Evolutionary conservation across 2,113 vertebrate species (phyloP).

Genomic region (Percopsis transmontana): DNA sequence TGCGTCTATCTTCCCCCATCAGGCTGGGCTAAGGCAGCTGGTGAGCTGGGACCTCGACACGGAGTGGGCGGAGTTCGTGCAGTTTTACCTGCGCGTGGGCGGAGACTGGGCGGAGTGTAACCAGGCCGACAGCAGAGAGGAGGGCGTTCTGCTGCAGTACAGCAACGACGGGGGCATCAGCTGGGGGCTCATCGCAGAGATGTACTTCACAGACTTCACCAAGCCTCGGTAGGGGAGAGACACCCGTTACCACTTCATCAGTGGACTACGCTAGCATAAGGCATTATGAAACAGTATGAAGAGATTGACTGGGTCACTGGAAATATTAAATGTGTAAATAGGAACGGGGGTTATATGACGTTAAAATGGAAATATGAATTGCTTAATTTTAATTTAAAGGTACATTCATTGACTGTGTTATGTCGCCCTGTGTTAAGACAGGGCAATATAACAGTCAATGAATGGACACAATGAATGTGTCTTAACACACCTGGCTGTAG

Average conservation of each 20-base stretch:
- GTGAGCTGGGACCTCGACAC: constrained; percentile 97
- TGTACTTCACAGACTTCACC: constrained; percentile 99
- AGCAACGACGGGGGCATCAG: constrained; percentile 95
- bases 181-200: constrained; percentile 96
- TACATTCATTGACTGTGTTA: too few relatives aligned
- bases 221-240: constrained; percentile 84
- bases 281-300: too few relatives aligned
- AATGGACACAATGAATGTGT: too few relatives aligned
- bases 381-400: too few relatives aligned
- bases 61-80: constrained; percentile 97
- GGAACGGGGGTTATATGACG: too few relatives aligned
- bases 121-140: constrained; percentile 93
- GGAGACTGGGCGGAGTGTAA: constrained; percentile 91
- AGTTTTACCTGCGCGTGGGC: constrained; percentile 97
- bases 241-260: not conserved
- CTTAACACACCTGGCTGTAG: too few relatives aligned
- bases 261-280: too few relatives aligned
- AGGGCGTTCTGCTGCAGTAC: constrained; percentile 93
- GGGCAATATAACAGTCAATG: too few relatives aligned
- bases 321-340: too few relatives aligned
- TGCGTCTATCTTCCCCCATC: not conserved
- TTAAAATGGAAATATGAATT: too few relatives aligned
- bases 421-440: too few relatives aligned
- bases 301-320: too few relatives aligned
- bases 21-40: constrained; percentile 93